Evolutionary conservation across 2,888 invertebrate species (phyloP), one percentile per base, ranked within the genome.

Genomic region (Dicranocentrus wangi): DNA sequence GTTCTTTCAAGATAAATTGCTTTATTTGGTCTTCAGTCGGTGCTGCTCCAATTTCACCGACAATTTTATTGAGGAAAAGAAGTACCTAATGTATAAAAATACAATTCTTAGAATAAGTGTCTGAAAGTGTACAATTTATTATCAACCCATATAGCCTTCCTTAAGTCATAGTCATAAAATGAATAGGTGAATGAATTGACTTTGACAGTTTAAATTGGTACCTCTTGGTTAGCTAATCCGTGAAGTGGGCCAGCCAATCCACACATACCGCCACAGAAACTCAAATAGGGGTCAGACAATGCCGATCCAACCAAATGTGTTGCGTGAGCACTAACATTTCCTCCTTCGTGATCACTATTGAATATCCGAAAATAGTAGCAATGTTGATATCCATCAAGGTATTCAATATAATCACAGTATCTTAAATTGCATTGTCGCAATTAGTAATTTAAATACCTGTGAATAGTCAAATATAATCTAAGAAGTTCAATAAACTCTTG

Each of bases 1-100:
- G 91, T 1, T 98, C 98, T 90, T 96, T 97, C 96, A 97, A 96
- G 88, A 99, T 95, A 91, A 97, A 99, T 69, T 98, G 97, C 89
- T 96, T 96, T 73, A 99, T 91, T 87, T 96, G 92, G 0, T 98
- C 95, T 89, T 98, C 97, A 17, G 94, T 93, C 84, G 94, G 93
- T 88, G 93, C 93, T 87, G 94, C 93, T 70, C 96, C 96, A 66
- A 99, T 92, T 88, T 95, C 93, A 87, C 93, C 91, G 86, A 94
- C 94, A 39, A 99, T 90, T 89, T 97, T 98, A 88, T 94, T 93
- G 87, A 99, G 89, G 96, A 98, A 99, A 15, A 98, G 91, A 82
- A 99, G 92, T 80, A 98, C 97, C 91, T 94, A 89, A 88, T n/a
- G n/a, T 3, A 39, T 13, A 43, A 90, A 87, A 47, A 86, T 23